Base-by-base conservation (phyloP, 2,113 vertebrate genomes). In the Brachirus orientalis region DNA sequence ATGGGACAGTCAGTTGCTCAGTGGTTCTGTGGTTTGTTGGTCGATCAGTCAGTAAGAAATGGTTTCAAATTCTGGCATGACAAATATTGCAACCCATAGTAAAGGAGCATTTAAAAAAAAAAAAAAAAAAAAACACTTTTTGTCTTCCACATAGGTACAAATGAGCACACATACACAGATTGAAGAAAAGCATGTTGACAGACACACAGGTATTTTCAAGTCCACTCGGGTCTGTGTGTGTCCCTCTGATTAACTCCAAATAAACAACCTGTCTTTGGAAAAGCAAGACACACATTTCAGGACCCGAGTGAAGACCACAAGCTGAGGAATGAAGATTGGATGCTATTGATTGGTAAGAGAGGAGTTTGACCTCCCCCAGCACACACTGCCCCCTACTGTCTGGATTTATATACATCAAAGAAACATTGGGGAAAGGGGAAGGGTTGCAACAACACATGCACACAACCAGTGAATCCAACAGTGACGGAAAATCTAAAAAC, bases 381-480 rank as follows among this genome's bases (percentile, higher is more conserved):
- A 80, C 86, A 91, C 86, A 85, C 86, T 88, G 86, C 88, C 89
- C 88, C 85, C 90, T 88, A 89, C 86, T 91, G 83, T 90, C 82
- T 78, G 89, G 86, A 88, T 89, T 90, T 90, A 91, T 91, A 90
- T 90, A 92, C 90, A 90, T 87, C 74, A 91, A 91, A 91, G 67
- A 88, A 91, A 91, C 83, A 80, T 72, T 53, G 83, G 79, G 77
- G 68, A 66, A 72, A 72, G 80, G 82, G 82, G 60, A 74, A 76
- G 89, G 82, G 86, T 88, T 92, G 88, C 85, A 91, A 92, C 90
- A 86, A 89, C 90, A 93, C 91, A 93, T 93, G 90, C 92, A 93
- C 91, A 92, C 92, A 90, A 92, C 90, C 92, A 92, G 90, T 90
- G 88, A 90, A 90, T 92, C 91, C 89, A 90, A 91, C 91, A 90